Evolutionary conservation across 2,888 invertebrate species (phyloP).

Genomic region (Zygaena filipendulae): DNA sequence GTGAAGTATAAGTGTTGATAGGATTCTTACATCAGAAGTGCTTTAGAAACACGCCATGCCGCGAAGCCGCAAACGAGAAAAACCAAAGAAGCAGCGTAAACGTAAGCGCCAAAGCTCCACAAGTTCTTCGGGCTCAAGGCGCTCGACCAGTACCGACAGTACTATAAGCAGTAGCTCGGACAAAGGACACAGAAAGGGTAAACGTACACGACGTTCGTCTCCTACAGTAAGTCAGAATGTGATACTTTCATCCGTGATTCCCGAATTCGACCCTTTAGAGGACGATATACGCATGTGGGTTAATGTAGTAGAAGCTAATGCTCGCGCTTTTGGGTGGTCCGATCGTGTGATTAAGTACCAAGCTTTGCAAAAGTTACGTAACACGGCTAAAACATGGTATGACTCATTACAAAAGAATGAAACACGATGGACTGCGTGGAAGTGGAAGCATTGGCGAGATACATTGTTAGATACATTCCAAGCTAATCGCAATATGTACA

Average conservation of each 20-base stretch:
- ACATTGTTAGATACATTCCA: conserved; percentile 18
- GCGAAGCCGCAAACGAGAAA: neutral
- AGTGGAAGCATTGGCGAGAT: conserved; percentile 20
- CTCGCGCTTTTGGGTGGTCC: conserved; percentile 19
- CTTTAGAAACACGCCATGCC: neutral
- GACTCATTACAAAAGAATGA: conserved; percentile 18
- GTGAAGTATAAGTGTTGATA: too few relatives aligned
- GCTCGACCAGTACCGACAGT: neutral
- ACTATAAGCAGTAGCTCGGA: neutral
- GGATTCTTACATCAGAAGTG: neutral
- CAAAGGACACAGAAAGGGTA: neutral
- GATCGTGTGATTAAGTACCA: conserved; percentile 18
- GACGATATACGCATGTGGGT: conserved; percentile 18
- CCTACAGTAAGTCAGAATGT: conserved; percentile 13
- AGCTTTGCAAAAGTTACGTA: conserved; percentile 19
- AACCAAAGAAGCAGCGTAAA: neutral
- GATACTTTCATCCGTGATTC: conserved; percentile 15
- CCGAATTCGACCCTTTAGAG: conserved; percentile 15
- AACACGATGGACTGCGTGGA: conserved; percentile 20
- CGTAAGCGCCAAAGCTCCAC: neutral
- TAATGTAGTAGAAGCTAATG: conserved; percentile 20
- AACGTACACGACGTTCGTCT: conserved; percentile 1
- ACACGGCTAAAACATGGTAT: conserved; percentile 20
- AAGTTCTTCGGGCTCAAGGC: neutral
- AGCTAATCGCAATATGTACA: conserved; percentile 16